phyloP scores from a whole-genome alignment of 2,113 vertebrate genomes.

The Falco punctatus region DNA sequence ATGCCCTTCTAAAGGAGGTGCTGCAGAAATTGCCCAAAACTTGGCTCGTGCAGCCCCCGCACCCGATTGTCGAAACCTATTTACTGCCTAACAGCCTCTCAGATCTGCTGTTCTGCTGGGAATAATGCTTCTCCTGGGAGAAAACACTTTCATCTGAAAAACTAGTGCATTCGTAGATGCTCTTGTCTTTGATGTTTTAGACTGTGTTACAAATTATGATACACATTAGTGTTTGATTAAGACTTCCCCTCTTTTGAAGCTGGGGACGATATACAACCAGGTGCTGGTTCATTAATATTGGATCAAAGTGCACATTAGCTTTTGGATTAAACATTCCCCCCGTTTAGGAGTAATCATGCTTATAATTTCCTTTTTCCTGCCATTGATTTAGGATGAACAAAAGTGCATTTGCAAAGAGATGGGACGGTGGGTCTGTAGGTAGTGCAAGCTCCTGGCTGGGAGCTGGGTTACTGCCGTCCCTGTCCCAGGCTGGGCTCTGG shows the following conservation, averaged over 20 bases:
- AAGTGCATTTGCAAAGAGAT: neutral
- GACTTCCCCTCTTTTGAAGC: conserved; percentile 69
- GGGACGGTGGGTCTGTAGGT: neutral
- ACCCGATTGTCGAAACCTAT: rapidly evolving
- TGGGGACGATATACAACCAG: conserved; percentile 29
- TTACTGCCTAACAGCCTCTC: conserved; percentile 45
- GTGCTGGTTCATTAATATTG: conserved; percentile 68
- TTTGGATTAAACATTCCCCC: conserved; percentile 61
- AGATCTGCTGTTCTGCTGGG: conserved; percentile 52
- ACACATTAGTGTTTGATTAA: conserved; percentile 69
- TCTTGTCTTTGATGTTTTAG: conserved; percentile 69
- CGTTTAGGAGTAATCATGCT: conserved; percentile 57
- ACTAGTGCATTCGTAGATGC: conserved; percentile 7
- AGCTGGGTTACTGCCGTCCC: neutral
- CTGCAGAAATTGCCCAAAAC: neutral
- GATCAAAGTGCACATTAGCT: conserved; percentile 68
- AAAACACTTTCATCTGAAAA: conserved; percentile 69
- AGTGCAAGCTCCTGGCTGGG: neutral
- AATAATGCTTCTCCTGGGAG: conserved; percentile 61
- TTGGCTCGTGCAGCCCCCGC: neutral
- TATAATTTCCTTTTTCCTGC: conserved; percentile 55
- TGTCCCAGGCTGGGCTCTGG: neutral
- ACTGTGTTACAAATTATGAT: conserved; percentile 69
- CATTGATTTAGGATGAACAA: conserved; percentile 14
- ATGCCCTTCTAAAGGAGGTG: neutral